Evolutionary conservation across 2,113 vertebrate species (phyloP).

Genomic region (Hippocampus barbouri): DNA sequence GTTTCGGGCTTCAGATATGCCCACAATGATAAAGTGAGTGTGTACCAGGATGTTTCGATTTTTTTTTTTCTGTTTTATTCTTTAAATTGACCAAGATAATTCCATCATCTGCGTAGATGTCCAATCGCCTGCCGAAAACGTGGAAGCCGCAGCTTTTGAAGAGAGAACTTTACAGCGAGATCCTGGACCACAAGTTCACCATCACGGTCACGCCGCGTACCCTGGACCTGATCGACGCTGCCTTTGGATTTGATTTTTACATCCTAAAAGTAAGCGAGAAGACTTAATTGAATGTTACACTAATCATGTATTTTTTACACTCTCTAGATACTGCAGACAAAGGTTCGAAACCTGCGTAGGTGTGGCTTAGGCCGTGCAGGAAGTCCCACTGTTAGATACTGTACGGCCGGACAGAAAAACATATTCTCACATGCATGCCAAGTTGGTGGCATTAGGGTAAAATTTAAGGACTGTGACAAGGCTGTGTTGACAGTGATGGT

Average conservation of each 20-base stretch:
- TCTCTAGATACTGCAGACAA: too few species aligned
- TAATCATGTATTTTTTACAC: too few species aligned
- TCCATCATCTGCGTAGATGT: slow-evolving; percentile 68
- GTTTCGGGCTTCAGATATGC: slow-evolving; percentile 81
- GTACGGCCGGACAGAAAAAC: too few species aligned
- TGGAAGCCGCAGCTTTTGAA: slow-evolving; percentile 91
- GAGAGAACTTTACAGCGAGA: slow-evolving; percentile 89
- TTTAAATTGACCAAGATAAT: not conserved
- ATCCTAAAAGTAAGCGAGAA: slow-evolving; percentile 80
- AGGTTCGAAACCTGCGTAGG: too few species aligned
- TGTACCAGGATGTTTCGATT: not conserved
- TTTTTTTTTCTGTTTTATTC: not conserved
- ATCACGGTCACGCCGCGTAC: slow-evolving; percentile 83
- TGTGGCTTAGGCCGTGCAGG: too few species aligned
- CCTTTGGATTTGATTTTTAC: slow-evolving; percentile 90
- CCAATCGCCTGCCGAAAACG: slow-evolving; percentile 74
- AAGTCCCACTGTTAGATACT: too few species aligned
- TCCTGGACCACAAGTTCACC: slow-evolving; percentile 82
- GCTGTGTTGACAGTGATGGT: too few species aligned
- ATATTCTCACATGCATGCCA: too few species aligned
- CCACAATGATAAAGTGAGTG: slow-evolving; percentile 82
- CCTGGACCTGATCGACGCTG: slow-evolving; percentile 84
- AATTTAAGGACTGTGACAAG: too few species aligned
- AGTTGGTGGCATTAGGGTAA: too few species aligned
- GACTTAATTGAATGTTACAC: not conserved